Evolutionary conservation across 1,140 invertebrate species (phyloP), one percentile per base, ranked within the genome.

Genomic region (Archivesica marissinica): DNA sequence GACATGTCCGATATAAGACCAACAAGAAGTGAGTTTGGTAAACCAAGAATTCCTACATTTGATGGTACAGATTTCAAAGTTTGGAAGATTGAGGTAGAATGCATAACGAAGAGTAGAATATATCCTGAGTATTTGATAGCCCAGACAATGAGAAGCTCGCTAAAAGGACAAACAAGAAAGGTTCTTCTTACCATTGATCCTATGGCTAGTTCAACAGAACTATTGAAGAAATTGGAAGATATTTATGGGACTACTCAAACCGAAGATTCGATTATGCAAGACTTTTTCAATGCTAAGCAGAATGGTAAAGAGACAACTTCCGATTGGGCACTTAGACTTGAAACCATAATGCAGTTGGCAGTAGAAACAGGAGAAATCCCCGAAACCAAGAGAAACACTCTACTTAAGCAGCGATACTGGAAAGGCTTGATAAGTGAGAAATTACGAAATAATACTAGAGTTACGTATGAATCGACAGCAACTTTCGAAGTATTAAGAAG

Each of bases 121-220:
- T n/a, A n/a, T n/a, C n/a, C n/a, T n/a, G n/a, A n/a, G n/a, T n/a
- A n/a, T n/a, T n/a, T n/a, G n/a, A n/a, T n/a, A n/a, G n/a, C n/a
- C n/a, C n/a, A n/a, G n/a, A n/a, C n/a, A n/a, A n/a, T n/a, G n/a
- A n/a, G n/a, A n/a, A n/a, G n/a, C n/a, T n/a, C n/a, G n/a, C n/a
- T n/a, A n/a, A n/a, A n/a, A n/a, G n/a, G n/a, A n/a, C n/a, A n/a
- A 47, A 59, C 61, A 50, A 74, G 70, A 28, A 47, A 74, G 30
- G 44, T 74, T 74, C 41, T 74, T 33, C 28, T 74, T 3, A 74
- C 70, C 20, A 47, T 74, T 2, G 38, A 23, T 15, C 70, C 70
- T 25, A 44, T 33, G 30, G 70, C 70, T 74, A 74, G 20, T 25
- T 30, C 70, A 25, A 9, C 30, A 47, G 47, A 13, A 33, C 47